These are phyloP conservation scores for Phyllotreta cruciferae DNA, from an alignment of 2,888 invertebrate species.

Conservation along the genomic window DNA sequence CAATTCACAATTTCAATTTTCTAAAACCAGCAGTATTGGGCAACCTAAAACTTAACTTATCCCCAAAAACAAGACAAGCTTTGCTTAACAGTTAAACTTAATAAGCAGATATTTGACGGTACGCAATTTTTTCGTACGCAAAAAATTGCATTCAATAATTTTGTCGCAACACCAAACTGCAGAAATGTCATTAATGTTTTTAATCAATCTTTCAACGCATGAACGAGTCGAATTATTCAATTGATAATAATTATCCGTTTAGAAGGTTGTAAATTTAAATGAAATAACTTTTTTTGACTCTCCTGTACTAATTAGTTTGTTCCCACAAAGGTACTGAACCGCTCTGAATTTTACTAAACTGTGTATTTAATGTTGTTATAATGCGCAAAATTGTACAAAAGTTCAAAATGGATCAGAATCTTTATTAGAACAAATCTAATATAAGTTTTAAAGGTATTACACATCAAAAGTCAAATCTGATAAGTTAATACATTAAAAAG, in stretches of 20 bases:
- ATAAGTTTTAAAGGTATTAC: constrained; percentile 14
- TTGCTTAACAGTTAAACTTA: constrained; percentile 24
- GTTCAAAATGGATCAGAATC: too few species aligned
- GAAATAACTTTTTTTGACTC: constrained; percentile 2
- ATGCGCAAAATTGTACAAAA: too few species aligned
- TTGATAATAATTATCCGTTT: background rate
- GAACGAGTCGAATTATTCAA: constrained; percentile 7
- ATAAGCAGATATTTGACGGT: constrained; percentile 5
- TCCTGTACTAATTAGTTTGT: background rate
- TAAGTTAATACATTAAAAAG: constrained; percentile 21
- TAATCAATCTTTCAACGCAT: background rate
- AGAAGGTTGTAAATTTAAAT: too few species aligned
- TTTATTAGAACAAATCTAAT: too few species aligned
- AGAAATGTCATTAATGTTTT: too few species aligned
- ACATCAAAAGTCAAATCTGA: constrained; percentile 28
- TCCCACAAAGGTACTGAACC: background rate
- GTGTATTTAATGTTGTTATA: too few species aligned
- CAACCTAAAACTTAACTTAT: constrained; percentile 16
- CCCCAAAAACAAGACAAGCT: constrained; percentile 30
- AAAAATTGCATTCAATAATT: constrained; percentile 21
- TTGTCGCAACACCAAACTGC: constrained; percentile 16
- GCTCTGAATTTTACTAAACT: background rate
- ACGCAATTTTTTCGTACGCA: constrained; percentile 14
- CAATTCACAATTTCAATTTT: constrained; percentile 19
- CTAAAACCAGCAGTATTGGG: constrained; percentile 8